phyloP scores from a whole-genome alignment of 2,113 vertebrate genomes.

The Rhinolophus sinicus region DNA sequence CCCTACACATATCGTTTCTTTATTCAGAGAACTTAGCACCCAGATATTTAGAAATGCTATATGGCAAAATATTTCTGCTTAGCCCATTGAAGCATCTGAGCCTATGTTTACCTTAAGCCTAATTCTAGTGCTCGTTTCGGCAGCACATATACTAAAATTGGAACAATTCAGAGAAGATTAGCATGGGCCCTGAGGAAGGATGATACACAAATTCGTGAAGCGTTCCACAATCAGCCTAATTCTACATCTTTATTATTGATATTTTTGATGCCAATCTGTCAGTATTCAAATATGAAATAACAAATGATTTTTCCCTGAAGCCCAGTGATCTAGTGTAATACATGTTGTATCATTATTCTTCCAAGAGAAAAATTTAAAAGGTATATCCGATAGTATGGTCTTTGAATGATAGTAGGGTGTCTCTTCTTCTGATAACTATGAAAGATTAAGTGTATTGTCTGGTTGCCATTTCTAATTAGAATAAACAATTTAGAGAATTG shows the following conservation, averaged over 20 bases:
- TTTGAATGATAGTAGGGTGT: background rate
- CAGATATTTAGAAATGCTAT: background rate
- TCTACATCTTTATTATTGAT: constrained; percentile 37
- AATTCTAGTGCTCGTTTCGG: background rate
- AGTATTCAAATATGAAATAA: constrained; percentile 6
- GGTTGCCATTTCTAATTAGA: background rate
- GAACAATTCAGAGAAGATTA: too few relatives aligned
- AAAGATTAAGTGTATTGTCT: constrained; percentile 25
- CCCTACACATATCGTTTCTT: background rate
- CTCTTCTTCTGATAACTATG: constrained; percentile 16
- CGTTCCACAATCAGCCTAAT: background rate
- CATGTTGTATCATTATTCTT: background rate
- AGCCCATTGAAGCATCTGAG: background rate
- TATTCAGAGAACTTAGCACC: constrained; percentile 19
- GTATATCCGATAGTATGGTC: background rate
- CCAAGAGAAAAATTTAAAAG: background rate
- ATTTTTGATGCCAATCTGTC: background rate
- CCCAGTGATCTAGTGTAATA: background rate
- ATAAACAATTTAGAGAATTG: constrained; percentile 30
- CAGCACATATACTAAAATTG: too few relatives aligned
- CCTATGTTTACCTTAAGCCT: background rate
- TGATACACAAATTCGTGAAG: too few relatives aligned
- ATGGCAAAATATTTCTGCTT: constrained; percentile 10
- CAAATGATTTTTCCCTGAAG: constrained; percentile 15
- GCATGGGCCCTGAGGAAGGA: too few relatives aligned